A percentile compares a stretch with the other conserved stretches of the same genome.
These are phyloP conservation scores for Ceyx melanurus DNA, from an alignment of 2,113 vertebrate species.

Conservation along the genomic window DNA sequence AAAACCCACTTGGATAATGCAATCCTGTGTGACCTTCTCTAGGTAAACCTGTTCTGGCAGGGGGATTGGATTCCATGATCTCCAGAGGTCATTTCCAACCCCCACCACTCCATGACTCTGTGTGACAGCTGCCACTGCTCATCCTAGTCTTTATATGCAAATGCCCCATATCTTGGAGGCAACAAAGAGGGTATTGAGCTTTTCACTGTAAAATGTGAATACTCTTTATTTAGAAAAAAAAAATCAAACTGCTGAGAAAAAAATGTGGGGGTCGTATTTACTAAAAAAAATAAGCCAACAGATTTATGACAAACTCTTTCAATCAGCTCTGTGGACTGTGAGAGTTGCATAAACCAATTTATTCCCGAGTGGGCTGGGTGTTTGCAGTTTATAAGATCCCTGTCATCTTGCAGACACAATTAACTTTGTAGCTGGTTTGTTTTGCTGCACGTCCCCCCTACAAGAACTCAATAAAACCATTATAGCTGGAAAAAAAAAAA, in stretches of 20 bases:
- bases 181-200: neutral
- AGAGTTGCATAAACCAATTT: neutral
- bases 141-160: neutral
- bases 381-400: slow-evolving; percentile 31
- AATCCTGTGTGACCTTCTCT: no score
- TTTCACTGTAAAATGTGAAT: neutral
- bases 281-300: neutral
- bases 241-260: neutral
- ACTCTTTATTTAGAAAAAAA: neutral
- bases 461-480: slow-evolving; percentile 6
- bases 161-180: neutral
- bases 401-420: slow-evolving; percentile 45
- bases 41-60: neutral
- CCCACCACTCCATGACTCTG: neutral
- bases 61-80: neutral
- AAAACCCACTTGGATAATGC: no score
- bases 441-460: neutral
- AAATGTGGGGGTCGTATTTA: slow-evolving; percentile 11
- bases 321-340: neutral
- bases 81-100: neutral
- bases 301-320: neutral
- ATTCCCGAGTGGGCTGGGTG: neutral
- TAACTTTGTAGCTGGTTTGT: slow-evolving; percentile 27
- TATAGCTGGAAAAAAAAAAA: neutral
- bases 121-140: fast-evolving